Percentiles rank a stretch among this genome's conserved stretches.
Conservation (phyloP, 2,888 invertebrate species). For the Lasioglossum leucozonium region DNA sequence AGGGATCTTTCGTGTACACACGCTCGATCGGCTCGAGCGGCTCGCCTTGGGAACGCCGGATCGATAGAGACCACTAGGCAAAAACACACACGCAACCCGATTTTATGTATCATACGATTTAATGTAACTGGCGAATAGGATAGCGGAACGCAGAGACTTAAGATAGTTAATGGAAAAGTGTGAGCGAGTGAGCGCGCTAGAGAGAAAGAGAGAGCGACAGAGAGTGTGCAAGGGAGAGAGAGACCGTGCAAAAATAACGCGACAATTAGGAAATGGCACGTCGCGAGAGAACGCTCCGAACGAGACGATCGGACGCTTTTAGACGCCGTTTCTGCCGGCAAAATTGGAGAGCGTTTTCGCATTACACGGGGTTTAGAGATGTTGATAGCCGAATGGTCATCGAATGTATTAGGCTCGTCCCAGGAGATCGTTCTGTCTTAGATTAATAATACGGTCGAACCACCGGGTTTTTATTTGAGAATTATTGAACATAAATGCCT, state of each 20-base stretch:
- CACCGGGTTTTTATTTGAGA: background rate
- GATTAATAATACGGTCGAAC: background rate
- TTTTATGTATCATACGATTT: slow-evolving; percentile 71
- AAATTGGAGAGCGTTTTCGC: slow-evolving; percentile 1
- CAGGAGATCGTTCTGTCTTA: background rate
- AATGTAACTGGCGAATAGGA: slow-evolving; percentile 67
- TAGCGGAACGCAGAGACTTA: slow-evolving; percentile 72
- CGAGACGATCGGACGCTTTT: slow-evolving; percentile 35
- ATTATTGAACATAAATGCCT: background rate
- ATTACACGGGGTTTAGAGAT: background rate
- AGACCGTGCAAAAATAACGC: slow-evolving; percentile 48
- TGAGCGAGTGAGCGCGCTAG: background rate
- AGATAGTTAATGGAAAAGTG: slow-evolving; percentile 55
- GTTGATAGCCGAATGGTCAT: background rate
- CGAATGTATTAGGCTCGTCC: background rate
- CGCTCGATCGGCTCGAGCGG: slow-evolving; percentile 15
- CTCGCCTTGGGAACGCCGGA: slow-evolving; percentile 8
- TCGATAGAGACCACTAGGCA: slow-evolving; percentile 65
- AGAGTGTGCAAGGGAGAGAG: slow-evolving; percentile 22
- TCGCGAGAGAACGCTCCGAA: slow-evolving; percentile 58
- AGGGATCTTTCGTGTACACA: slow-evolving; percentile 1
- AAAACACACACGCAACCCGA: slow-evolving; percentile 48
- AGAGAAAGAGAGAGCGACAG: slow-evolving; percentile 4
- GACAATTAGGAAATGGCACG: slow-evolving; percentile 39
- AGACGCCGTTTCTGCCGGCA: background rate